Percentiles rank a stretch among this genome's conserved stretches.
phyloP scores from a whole-genome alignment of 2,113 vertebrate genomes.

The Callaeas wilsoni region DNA sequence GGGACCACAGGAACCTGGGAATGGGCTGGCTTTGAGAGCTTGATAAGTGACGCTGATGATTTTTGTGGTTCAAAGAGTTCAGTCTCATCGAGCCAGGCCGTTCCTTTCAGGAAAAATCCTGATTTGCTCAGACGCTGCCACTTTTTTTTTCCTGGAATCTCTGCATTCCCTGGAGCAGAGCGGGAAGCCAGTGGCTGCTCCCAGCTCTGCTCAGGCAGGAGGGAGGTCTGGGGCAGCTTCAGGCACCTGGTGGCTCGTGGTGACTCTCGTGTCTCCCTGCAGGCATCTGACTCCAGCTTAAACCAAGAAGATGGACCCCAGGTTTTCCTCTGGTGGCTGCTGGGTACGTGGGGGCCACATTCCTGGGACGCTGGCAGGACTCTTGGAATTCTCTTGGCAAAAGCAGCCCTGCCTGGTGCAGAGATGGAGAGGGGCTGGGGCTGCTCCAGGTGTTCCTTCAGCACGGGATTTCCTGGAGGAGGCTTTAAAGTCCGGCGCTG shows the following conservation, averaged over 20 bases:
- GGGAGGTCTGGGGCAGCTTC: not conserved
- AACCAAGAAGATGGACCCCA: constrained; percentile 76
- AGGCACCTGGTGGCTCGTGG: not conserved
- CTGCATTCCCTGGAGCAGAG: not conserved
- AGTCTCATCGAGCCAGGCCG: not conserved
- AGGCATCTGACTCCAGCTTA: constrained; percentile 76
- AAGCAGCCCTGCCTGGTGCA: not conserved
- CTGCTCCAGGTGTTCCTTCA: not conserved
- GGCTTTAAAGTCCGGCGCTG: not conserved
- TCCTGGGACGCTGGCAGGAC: not conserved
- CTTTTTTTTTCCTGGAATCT: not conserved
- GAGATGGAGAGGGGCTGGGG: not conserved
- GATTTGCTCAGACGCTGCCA: not conserved
- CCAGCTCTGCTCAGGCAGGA: not conserved
- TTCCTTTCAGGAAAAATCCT: not conserved
- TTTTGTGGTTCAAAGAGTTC: not conserved
- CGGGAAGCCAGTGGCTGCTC: not conserved
- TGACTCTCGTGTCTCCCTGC: not conserved
- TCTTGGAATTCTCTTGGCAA: not conserved
- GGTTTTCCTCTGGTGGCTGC: constrained; percentile 86
- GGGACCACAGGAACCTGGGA: not conserved
- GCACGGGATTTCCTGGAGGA: not conserved
- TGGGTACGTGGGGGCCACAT: constrained; percentile 74
- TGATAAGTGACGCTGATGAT: accelerated
- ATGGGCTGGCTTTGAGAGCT: too few relatives aligned